Evolutionary conservation across 2,113 vertebrate species (phyloP).

Genomic region (Steatornis caripensis): DNA sequence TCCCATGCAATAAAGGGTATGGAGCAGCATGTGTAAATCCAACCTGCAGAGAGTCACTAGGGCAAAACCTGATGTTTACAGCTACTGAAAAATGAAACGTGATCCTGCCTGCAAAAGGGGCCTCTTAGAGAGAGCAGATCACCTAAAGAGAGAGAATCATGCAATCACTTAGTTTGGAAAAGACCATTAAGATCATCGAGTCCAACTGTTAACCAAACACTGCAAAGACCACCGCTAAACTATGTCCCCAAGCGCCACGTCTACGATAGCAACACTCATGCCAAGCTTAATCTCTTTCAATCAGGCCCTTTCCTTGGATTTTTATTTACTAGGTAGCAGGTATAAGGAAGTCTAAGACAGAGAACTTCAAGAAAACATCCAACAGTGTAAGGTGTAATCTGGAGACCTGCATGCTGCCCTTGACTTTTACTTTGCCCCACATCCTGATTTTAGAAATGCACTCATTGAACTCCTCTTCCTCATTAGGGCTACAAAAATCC

Average conservation of each 20-base stretch:
- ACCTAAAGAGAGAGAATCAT: neutral
- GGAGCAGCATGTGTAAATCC: neutral
- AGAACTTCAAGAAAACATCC: neutral
- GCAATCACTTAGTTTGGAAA: neutral
- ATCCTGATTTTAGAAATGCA: neutral
- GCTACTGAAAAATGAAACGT: neutral
- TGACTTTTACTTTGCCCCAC: neutral
- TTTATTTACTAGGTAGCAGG: neutral
- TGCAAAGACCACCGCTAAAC: neutral
- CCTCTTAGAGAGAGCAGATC: neutral
- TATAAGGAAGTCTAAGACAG: neutral
- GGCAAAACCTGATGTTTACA: neutral
- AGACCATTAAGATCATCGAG: accelerated
- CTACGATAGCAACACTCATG: accelerated
- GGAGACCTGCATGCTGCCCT: neutral
- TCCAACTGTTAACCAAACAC: neutral
- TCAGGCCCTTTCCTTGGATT: neutral
- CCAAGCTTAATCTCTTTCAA: neutral
- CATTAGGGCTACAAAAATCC: neutral
- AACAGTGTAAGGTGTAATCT: neutral
- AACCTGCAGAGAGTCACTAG: neutral
- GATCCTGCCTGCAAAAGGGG: accelerated
- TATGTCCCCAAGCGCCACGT: neutral
- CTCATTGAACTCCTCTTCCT: neutral
- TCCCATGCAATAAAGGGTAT: neutral